A percentile compares a stretch with the other conserved stretches of the same genome.
Evolutionary conservation across 30 jellyfish, hydroid and myxozoan genomes (phyloP).

Genomic region (Aurelia coerulea): DNA sequence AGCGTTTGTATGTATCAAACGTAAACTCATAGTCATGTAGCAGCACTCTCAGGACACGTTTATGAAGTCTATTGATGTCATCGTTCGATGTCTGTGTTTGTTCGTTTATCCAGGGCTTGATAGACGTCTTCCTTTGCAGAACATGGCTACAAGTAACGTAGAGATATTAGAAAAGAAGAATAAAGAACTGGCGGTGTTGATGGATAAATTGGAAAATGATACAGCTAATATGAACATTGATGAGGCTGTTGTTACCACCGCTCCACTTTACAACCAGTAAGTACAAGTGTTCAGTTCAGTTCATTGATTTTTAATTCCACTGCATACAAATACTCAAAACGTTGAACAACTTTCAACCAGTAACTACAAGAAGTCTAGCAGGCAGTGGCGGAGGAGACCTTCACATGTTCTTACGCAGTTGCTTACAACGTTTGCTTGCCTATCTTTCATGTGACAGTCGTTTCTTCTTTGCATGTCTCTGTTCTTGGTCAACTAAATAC

Average conservation of each 20-base stretch:
- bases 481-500: no score
- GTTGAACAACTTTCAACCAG: conserved; percentile 65
- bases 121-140: neutral
- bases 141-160: conserved; percentile 63
- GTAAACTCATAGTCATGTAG: no score
- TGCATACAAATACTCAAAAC: no score
- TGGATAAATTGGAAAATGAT: conserved; percentile 71
- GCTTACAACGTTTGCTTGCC: neutral
- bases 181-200: conserved; percentile 62
- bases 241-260: conserved; percentile 96
- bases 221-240: conserved; percentile 86
- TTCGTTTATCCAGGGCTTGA: no score
- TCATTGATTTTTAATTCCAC: no score
- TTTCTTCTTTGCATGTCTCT: no score
- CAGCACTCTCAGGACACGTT: no score
- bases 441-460: no score
- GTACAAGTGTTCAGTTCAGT: neutral
- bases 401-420: neutral
- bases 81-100: no score
- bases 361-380: conserved; percentile 14
- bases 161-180: conserved; percentile 67
- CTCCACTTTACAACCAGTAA: conserved; percentile 96
- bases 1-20: no score
- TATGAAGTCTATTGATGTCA: no score
- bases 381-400: neutral